Conservation (phyloP, 2,888 invertebrate species). For the Mythimna loreyi region DNA sequence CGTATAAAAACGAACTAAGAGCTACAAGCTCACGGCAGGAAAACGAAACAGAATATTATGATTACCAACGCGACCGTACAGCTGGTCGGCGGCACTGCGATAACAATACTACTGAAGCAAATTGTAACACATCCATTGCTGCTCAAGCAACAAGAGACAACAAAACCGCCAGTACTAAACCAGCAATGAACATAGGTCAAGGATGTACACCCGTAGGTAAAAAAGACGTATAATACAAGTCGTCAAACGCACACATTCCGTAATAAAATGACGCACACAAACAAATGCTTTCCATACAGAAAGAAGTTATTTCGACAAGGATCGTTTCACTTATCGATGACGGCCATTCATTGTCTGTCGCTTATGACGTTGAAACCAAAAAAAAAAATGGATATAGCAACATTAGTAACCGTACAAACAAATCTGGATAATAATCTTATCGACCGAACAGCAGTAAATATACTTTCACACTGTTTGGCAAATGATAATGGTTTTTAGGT, state of each 20-base stretch:
- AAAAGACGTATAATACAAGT: conserved; percentile 35
- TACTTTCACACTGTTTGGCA: conserved; percentile 8
- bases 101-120: conserved; percentile 55
- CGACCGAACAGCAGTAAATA: conserved; percentile 9
- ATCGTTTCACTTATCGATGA: conserved; percentile 67
- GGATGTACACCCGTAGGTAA: conserved; percentile 2
- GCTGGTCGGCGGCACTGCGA: conserved; percentile 74
- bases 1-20: conserved; percentile 67
- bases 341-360: conserved; percentile 61
- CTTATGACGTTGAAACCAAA: conserved; percentile 37
- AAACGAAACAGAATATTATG: conserved; percentile 79
- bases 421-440: conserved; percentile 35
- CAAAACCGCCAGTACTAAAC: background rate
- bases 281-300: conserved; percentile 68
- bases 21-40: conserved; percentile 78
- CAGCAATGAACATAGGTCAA: conserved; percentile 22
- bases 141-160: conserved; percentile 1
- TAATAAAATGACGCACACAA: conserved; percentile 64
- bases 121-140: conserved; percentile 64
- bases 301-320: conserved; percentile 75
- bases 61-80: conserved; percentile 83
- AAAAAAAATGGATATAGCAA: conserved; percentile 5
- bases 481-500: conserved; percentile 46
- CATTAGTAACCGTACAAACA: conserved; percentile 13
- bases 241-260: conserved; percentile 64